These are phyloP conservation scores for Hiodon tergisus DNA, from an alignment of 2,113 vertebrate genomes.

Conservation along the genomic window DNA sequence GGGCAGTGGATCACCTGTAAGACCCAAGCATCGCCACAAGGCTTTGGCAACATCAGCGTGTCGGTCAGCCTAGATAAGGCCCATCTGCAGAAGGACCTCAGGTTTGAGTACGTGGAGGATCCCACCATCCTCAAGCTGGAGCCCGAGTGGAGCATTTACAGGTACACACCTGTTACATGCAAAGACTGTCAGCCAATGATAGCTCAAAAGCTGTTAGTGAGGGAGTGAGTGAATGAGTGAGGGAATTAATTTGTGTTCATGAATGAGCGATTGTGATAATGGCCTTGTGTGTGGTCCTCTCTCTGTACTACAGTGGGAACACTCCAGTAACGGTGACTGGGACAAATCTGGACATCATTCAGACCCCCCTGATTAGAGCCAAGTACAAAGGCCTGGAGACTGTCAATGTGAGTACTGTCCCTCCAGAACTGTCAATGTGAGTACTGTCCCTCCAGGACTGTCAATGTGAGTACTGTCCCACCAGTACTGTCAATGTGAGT, in stretches of 20 bases:
- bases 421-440: background rate
- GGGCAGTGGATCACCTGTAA: conserved; percentile 82
- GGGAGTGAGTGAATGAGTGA: background rate
- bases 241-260: background rate
- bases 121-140: conserved; percentile 87
- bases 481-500: background rate
- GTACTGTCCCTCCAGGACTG: conserved; percentile 38
- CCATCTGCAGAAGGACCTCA: conserved; percentile 80
- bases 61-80: conserved; percentile 86
- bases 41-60: conserved; percentile 79
- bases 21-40: conserved; percentile 76
- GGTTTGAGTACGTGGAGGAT: conserved; percentile 90
- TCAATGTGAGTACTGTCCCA: conserved; percentile 76
- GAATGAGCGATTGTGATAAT: background rate
- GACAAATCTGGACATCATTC: conserved; percentile 93
- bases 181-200: background rate
- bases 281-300: background rate
- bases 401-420: conserved; percentile 76
- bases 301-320: conserved; percentile 70
- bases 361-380: conserved; percentile 91
- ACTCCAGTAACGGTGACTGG: conserved; percentile 90
- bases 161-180: conserved; percentile 57
- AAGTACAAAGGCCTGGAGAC: conserved; percentile 88
- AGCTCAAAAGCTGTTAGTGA: background rate
- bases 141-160: conserved; percentile 97